phyloP scores from a whole-genome alignment of 92 coral and sea anemone genomes.

The Scolanthus callimorphus region DNA sequence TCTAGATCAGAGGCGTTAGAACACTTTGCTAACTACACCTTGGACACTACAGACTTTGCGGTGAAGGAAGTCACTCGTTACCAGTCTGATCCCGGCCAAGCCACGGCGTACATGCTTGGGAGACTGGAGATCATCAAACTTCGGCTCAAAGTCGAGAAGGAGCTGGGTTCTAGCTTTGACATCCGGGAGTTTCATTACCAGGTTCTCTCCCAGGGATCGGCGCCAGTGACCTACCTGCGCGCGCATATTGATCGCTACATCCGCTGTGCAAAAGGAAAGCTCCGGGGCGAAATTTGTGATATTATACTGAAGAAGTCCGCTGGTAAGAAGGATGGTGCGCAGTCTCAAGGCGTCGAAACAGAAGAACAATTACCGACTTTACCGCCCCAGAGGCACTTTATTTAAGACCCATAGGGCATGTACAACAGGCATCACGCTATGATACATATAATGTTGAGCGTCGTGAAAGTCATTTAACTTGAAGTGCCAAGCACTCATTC shows the following conservation, averaged over 20 bases:
- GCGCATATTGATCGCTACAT: constrained; percentile 70
- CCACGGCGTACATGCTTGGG: constrained; percentile 91
- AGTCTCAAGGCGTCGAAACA: no score
- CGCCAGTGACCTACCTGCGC: constrained; percentile 70
- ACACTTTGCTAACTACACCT: constrained; percentile 41
- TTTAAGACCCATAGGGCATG: no score
- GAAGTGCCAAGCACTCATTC: no score
- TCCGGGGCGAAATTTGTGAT: no score
- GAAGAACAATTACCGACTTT: no score
- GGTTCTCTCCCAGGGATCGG: constrained; percentile 81
- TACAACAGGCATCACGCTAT: no score
- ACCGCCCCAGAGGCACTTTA: no score
- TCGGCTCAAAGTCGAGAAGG: constrained; percentile 58
- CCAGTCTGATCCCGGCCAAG: constrained; percentile 91
- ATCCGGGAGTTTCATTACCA: constrained; percentile 86
- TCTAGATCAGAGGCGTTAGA: constrained; percentile 64
- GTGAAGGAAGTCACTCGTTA: constrained; percentile 84
- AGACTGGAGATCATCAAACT: constrained; percentile 68
- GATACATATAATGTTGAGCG: no score
- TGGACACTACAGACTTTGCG: constrained; percentile 85
- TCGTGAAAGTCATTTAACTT: no score
- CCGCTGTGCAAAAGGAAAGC: constrained; percentile 36
- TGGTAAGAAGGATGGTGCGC: no score
- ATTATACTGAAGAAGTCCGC: no score
- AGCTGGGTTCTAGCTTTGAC: constrained; percentile 46